phyloP scores from a whole-genome alignment of 1,140 invertebrate genomes.

The Phthorimaea operculella region DNA sequence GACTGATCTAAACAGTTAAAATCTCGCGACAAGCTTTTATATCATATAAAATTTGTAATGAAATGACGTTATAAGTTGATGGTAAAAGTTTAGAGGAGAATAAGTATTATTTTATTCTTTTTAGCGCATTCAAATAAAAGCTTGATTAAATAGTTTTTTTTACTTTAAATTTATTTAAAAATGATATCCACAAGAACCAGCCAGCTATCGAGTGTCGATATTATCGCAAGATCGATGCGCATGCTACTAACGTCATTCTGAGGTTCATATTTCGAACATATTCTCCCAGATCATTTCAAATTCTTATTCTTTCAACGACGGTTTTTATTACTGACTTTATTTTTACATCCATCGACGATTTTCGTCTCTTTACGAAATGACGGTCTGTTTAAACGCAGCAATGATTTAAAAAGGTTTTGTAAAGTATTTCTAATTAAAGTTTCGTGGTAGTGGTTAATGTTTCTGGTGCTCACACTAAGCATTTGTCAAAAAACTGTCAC shows the following conservation, averaged over 20 bases:
- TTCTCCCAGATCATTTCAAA: neutral
- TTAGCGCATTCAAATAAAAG: too few species aligned
- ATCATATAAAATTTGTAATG: too few species aligned
- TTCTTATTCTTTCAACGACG: neutral
- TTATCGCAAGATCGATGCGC: neutral
- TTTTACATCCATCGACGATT: neutral
- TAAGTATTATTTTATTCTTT: too few species aligned
- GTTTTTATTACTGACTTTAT: neutral
- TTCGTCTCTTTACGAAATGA: neutral
- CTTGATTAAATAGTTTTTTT: too few species aligned
- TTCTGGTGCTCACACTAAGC: constrained; percentile 1
- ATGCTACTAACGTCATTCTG: neutral
- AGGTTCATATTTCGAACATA: neutral
- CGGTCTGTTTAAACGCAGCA: neutral
- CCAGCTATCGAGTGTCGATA: neutral
- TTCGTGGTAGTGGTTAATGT: neutral
- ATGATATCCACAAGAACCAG: neutral
- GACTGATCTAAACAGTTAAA: too few species aligned
- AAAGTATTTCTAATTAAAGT: neutral
- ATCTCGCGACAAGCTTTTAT: too few species aligned
- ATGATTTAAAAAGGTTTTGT: neutral
- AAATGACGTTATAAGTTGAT: too few species aligned
- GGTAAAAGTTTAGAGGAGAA: too few species aligned
- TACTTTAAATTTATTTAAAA: too few species aligned
- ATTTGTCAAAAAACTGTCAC: constrained; percentile 15